Evolutionary conservation across 92 coral and sea anemone species (phyloP), one percentile per base, ranked within the genome.

Genomic region (Metridium senile): DNA sequence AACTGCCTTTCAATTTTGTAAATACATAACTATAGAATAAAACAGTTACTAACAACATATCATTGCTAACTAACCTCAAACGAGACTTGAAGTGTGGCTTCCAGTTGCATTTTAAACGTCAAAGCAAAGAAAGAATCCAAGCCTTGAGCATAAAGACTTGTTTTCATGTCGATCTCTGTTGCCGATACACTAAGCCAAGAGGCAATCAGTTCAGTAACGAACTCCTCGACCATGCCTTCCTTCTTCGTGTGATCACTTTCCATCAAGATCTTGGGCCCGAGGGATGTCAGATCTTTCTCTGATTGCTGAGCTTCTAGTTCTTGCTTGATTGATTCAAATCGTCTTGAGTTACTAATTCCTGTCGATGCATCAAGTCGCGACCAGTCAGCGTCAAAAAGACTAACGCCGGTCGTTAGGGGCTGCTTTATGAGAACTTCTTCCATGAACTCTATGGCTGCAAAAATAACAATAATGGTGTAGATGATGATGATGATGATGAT

Each of bases 51-150:
- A 13, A 39, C 6, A 6, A 39, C 8, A 27, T 23, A 9, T 20
- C 59, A 20, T 6, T 3, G 23, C 3, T 54, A 34, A 17, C 86
- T 3, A 64, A 93, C 98, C 93, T 93, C 98, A 83, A 93, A 93
- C 11, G 90, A 82, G 19, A 91, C 84, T 0, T 81, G 82, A 35
- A 93, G 79, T 4, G 84, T 47, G 13, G 74, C 18, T 57, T 84
- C 87, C 13, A 90, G 82, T 51, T 82, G 86, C 87, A 88, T 79
- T 66, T 91, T 93, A 33, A 93, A 59, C n/a, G 85, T 90, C 47
- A 91, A 82, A 21, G 93, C 91, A 11, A 69, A 84, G 20, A 86
- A 84, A 0, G 96, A 90, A 65, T 93, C 98, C 1, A 90, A 80
- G 0, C 98, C 98, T 46, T 86, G 86, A 61, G 79, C 85, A 74